Evolutionary conservation across 2,888 invertebrate genomes (phyloP).

Genomic region (Chloroclystis v-ata): DNA sequence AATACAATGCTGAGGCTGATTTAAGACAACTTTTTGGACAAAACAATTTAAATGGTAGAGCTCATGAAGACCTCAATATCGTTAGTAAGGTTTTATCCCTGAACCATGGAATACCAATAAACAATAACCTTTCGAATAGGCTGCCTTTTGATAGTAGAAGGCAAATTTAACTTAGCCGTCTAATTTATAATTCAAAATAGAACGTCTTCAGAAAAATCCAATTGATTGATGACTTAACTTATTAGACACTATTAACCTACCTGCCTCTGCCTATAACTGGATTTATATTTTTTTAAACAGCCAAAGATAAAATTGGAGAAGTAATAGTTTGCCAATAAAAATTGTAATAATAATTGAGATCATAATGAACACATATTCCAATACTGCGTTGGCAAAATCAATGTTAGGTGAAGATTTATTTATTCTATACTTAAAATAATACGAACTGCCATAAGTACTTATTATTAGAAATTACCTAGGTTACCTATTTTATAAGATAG

Average conservation of each 20-base stretch:
- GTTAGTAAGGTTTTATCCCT: conserved; percentile 88
- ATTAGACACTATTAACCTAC: too few relatives aligned
- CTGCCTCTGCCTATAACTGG: too few relatives aligned
- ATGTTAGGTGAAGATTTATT: conserved; percentile 43
- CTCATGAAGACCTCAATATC: conserved; percentile 86
- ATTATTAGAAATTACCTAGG: conserved; percentile 37
- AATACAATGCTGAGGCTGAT: conserved; percentile 70
- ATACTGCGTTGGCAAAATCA: not conserved
- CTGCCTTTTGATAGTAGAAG: conserved; percentile 65
- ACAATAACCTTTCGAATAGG: conserved; percentile 61
- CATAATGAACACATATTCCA: too few relatives aligned
- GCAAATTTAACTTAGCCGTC: conserved; percentile 38
- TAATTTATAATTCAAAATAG: conserved; percentile 3
- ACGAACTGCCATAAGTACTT: conserved; percentile 67
- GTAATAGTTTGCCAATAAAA: conserved; percentile 7
- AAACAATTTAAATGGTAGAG: conserved; percentile 80
- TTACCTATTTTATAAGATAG: conserved; percentile 6
- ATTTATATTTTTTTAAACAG: not conserved
- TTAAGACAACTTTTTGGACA: conserved; percentile 81
- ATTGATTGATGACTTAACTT: too few relatives aligned
- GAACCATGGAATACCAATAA: conserved; percentile 83
- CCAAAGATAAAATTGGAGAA: not conserved
- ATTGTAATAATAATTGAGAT: too few relatives aligned
- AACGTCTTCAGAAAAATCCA: too few relatives aligned
- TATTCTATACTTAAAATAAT: conserved; percentile 56